Conservation (phyloP, 2,888 invertebrate genomes). For the Agrotis ipsilon region DNA sequence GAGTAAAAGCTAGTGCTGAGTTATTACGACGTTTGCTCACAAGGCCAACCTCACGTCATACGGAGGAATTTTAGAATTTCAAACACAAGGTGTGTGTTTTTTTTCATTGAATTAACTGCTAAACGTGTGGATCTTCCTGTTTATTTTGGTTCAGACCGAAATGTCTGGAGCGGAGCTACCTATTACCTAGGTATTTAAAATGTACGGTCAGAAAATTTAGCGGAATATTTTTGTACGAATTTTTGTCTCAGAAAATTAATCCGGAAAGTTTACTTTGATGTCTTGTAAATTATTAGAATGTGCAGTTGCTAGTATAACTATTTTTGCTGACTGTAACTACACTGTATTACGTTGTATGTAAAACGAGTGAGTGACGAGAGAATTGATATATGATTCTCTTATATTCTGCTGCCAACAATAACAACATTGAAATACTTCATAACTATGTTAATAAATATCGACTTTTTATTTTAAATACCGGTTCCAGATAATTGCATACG, state of each 20-base stretch:
- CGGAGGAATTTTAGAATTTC: constrained; percentile 39
- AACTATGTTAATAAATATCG: too few species aligned
- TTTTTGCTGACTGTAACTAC: constrained; percentile 1
- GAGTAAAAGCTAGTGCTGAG: constrained; percentile 23
- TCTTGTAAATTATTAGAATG: background rate
- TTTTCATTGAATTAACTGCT: constrained; percentile 8
- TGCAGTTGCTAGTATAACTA: background rate
- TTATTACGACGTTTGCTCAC: constrained; percentile 28
- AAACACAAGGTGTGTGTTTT: constrained; percentile 16
- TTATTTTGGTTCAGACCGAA: constrained; percentile 19
- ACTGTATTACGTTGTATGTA: background rate
- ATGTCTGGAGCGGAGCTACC: background rate
- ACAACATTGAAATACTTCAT: background rate
- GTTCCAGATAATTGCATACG: background rate
- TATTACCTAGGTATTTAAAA: background rate
- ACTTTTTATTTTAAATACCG: too few species aligned
- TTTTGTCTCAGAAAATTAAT: too few species aligned
- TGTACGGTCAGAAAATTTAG: background rate
- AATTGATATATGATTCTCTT: background rate
- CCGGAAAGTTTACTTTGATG: too few species aligned
- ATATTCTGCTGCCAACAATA: background rate
- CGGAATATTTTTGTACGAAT: background rate
- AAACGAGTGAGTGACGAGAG: too few species aligned
- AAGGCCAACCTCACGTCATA: constrained; percentile 41
- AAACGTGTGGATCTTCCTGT: constrained; percentile 1